Evolutionary conservation across 2,797 vertebrate genomes (phyloP), one percentile per base, ranked within the genome.

Genomic region (Oophaga sylvatica): DNA sequence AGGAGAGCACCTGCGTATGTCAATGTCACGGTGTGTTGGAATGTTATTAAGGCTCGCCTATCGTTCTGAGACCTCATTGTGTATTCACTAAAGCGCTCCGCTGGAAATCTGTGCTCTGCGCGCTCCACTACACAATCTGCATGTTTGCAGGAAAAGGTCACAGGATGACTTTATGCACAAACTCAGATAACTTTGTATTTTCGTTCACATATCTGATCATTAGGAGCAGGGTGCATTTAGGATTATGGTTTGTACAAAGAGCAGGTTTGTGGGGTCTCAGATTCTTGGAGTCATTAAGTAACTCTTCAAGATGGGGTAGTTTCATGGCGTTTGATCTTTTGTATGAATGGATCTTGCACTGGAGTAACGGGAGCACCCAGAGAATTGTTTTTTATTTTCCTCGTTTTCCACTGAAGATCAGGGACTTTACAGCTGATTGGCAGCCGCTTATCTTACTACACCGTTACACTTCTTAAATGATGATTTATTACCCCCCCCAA

Each of bases 81-180:
- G 71, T 12, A 77, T 65, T 84, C 71, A 84, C 71, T 31, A 53
- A 16, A 20, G 83, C 35, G 26, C 29, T 75, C 56, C 29, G 31
- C 56, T 73, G 26, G 57, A 60, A 35, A 73, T 45, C 68, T 35
- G 56, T 13, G 48, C 59, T 59, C 9, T 29, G 26, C 29, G 56
- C 56, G 82, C 70, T 75, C 56, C 82, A 75, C 29, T 84, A 63
- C 83, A 84, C 83, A 84, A 84, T 84, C 71, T 45, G 57, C 71
- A 29, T 48, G 70, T 77, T 63, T 77, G 57, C 71, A 48, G 71
- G 63, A 77, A 84, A 84, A 76, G 83, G 57, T 84, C 70, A 84
- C 17, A 10, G 56, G 31, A 53, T 13, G 29, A 59, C 29, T 56
- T 77, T 57, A 71, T 71, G 71, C 41, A 73, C 35, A 45, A 6